Conservation (phyloP, 2,797 vertebrate genomes). For the Lutjanus argentimaculatus region DNA sequence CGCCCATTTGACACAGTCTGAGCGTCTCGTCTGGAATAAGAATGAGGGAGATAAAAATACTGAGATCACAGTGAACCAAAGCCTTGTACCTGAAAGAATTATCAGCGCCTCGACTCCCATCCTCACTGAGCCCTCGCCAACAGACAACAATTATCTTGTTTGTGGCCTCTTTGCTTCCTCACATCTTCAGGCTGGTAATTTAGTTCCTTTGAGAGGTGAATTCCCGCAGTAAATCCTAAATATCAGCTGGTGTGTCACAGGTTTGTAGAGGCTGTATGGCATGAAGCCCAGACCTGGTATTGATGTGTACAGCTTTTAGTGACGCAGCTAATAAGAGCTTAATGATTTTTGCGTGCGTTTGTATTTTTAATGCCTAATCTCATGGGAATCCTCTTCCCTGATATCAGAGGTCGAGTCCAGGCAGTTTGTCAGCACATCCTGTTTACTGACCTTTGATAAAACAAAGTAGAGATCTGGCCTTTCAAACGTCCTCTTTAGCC, state of each 20-base stretch:
- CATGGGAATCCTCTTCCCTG: constrained; percentile 23
- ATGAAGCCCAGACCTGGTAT: constrained; percentile 39
- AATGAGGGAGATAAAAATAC: constrained; percentile 59
- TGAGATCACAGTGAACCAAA: constrained; percentile 30
- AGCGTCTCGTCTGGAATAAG: constrained; percentile 46
- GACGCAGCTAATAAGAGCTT: constrained; percentile 24
- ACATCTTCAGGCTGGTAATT: constrained; percentile 32
- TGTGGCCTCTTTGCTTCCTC: constrained; percentile 32
- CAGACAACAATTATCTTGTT: constrained; percentile 48
- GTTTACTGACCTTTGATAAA: constrained; percentile 53
- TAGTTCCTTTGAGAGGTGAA: constrained; percentile 29
- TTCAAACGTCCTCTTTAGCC: constrained; percentile 35
- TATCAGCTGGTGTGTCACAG: background rate
- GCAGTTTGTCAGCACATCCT: constrained; percentile 42
- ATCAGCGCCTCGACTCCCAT: constrained; percentile 49
- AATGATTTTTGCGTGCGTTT: constrained; percentile 2
- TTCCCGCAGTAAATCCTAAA: constrained; percentile 40
- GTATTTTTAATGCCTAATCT: constrained; percentile 1
- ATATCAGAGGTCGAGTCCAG: constrained; percentile 39
- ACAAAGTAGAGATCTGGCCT: constrained; percentile 36
- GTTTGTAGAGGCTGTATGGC: constrained; percentile 26
- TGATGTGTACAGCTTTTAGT: constrained; percentile 26
- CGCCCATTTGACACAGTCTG: constrained; percentile 56
- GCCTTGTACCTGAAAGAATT: constrained; percentile 55
- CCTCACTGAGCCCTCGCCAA: constrained; percentile 30